Percentiles rank a stretch among this genome's conserved stretches.
Evolutionary conservation across 2,797 vertebrate species (phyloP).

Genomic region (Anguilla megastoma): DNA sequence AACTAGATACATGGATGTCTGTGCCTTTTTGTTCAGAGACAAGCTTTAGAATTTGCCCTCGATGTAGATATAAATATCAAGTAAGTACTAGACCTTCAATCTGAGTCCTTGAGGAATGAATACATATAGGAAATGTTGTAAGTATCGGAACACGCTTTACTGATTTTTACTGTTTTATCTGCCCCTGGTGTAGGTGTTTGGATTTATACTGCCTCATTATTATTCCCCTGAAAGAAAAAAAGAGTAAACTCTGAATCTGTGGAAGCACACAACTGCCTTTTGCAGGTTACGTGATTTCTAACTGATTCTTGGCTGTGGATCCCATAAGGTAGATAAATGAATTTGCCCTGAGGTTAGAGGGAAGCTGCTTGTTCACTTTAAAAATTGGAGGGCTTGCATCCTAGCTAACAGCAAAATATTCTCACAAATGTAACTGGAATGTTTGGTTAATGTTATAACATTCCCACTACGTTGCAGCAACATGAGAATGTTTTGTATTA

Average conservation of each 20-base stretch:
- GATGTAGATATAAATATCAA: not conserved
- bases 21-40: not conserved
- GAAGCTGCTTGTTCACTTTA: not conserved
- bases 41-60: not conserved
- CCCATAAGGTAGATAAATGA: not conserved
- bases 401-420: too few relatives aligned
- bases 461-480: too few relatives aligned
- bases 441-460: too few relatives aligned
- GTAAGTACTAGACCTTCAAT: not conserved
- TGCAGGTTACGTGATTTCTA: not conserved
- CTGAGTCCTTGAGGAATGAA: not conserved
- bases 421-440: too few relatives aligned
- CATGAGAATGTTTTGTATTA: too few relatives aligned
- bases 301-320: not conserved
- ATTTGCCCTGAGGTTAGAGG: not conserved
- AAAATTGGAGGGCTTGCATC: not conserved
- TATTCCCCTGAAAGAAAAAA: not conserved
- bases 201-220: not conserved
- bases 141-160: not conserved
- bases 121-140: not conserved
- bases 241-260: not conserved
- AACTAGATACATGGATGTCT: not conserved
- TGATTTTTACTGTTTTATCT: not conserved
- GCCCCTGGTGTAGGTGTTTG: not conserved
- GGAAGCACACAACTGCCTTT: not conserved